phyloP scores from a whole-genome alignment of 2,888 invertebrate species.

The Lasioglossum villosulum region DNA sequence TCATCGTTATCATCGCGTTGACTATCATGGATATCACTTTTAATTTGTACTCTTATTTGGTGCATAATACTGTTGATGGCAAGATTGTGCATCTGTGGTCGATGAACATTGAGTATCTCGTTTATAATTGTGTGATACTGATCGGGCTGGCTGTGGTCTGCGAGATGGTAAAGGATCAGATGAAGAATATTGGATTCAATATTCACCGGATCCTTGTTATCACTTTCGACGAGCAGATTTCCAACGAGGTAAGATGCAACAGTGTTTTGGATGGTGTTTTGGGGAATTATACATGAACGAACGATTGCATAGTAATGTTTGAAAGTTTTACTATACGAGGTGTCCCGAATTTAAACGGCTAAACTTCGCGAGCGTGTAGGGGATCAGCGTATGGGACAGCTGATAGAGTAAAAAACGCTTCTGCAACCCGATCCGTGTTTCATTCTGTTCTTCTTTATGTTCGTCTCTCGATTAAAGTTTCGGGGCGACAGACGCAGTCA shows the following conservation, averaged over 20 bases:
- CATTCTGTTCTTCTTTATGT: too few species aligned
- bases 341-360: too few species aligned
- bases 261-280: background rate
- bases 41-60: slow-evolving; percentile 49
- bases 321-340: background rate
- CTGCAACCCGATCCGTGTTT: too few species aligned
- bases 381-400: too few species aligned
- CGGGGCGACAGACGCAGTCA: too few species aligned
- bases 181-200: slow-evolving; percentile 62
- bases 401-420: too few species aligned
- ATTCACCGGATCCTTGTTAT: slow-evolving; percentile 73
- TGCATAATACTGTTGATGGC: rapidly evolving
- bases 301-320: background rate
- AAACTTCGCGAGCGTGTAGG: too few species aligned
- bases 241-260: slow-evolving; percentile 69
- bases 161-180: slow-evolving; percentile 68
- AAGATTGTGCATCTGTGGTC: slow-evolving; percentile 57
- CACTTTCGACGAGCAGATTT: slow-evolving; percentile 70
- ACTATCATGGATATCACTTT: slow-evolving; percentile 76
- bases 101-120: slow-evolving; percentile 45
- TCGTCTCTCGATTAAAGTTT: too few species aligned
- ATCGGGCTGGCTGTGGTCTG: slow-evolving; percentile 62
- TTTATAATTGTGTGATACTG: slow-evolving; percentile 65
- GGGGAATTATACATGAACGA: background rate
- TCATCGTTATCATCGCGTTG: slow-evolving; percentile 69